Evolutionary conservation across 2,797 vertebrate genomes (phyloP).

Genomic region (Siniperca undulata): DNA sequence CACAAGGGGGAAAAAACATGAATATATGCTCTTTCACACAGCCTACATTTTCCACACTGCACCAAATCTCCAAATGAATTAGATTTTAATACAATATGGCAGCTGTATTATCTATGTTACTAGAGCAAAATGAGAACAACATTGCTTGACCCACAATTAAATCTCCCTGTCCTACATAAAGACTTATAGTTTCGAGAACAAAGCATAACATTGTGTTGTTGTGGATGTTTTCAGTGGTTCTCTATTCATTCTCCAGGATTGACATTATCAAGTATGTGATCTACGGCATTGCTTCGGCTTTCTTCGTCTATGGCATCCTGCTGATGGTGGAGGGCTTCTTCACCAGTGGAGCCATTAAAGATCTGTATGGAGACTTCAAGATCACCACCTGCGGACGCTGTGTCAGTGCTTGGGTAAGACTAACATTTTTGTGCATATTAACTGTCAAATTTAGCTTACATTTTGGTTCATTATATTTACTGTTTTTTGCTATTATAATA

Average conservation of each 20-base stretch:
- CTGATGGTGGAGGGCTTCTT: slow-evolving; percentile 99
- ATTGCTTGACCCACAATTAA: not conserved
- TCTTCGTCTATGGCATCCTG: slow-evolving; percentile 98
- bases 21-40: not conserved
- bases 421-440: not conserved
- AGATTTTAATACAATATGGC: not conserved
- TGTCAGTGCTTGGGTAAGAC: slow-evolving; percentile 96
- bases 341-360: slow-evolving; percentile 98
- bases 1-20: not conserved
- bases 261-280: slow-evolving; percentile 99
- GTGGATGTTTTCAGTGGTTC: slow-evolving; percentile 22
- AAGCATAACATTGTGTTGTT: not conserved
- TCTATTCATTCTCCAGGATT: slow-evolving; percentile 86
- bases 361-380: slow-evolving; percentile 99
- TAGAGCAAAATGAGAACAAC: not conserved
- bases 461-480: not conserved
- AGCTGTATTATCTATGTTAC: not conserved
- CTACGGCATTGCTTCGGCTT: slow-evolving; percentile 97
- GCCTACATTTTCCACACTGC: not conserved
- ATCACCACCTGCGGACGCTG: slow-evolving; percentile 98
- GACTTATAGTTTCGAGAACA: not conserved
- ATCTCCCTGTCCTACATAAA: not conserved
- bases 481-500: not conserved
- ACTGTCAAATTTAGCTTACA: not conserved
- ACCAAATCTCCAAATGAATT: not conserved